phyloP scores from a whole-genome alignment of 2,113 vertebrate species.

The Stomatorhinus ivindoensis region DNA sequence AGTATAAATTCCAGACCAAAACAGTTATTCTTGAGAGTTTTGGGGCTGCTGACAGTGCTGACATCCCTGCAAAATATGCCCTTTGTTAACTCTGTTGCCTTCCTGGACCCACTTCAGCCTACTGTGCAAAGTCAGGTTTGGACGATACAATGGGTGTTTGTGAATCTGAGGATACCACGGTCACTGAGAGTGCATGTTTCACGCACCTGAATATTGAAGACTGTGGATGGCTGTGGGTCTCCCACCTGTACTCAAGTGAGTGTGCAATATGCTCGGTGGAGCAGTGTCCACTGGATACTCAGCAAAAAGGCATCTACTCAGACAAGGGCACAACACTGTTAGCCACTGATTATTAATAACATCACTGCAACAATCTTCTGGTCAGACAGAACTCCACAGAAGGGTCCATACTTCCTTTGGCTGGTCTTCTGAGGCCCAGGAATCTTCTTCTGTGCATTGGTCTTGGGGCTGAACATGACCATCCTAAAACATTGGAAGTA shows the following conservation, averaged over 20 bases:
- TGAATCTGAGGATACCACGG: not conserved
- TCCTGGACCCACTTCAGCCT: not conserved
- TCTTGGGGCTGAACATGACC: conserved; percentile 68
- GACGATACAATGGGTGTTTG: not conserved
- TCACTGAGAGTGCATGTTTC: not conserved
- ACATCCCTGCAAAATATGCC: not conserved
- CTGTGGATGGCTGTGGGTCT: conserved; percentile 52
- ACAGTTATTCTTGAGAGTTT: not conserved
- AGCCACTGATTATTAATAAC: not conserved
- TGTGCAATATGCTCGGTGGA: conserved; percentile 47
- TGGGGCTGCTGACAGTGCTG: not conserved
- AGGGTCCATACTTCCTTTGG: conserved; percentile 50
- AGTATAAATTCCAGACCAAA: not conserved
- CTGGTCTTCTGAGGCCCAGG: conserved; percentile 29
- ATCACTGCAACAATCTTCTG: not conserved
- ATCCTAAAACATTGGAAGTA: conserved; percentile 45
- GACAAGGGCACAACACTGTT: not conserved
- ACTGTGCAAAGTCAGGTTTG: not conserved
- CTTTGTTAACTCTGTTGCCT: not conserved
- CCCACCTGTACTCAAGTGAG: conserved; percentile 38
- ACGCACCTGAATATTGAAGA: conserved; percentile 71
- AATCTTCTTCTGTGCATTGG: conserved; percentile 50
- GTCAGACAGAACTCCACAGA: not conserved
- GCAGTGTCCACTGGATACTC: conserved; percentile 57
- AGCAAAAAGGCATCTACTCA: conserved; percentile 36